Evolutionary conservation across 2,797 vertebrate genomes (phyloP), one percentile per base, ranked within the genome.

Genomic region (Phoeniculus purpureus): DNA sequence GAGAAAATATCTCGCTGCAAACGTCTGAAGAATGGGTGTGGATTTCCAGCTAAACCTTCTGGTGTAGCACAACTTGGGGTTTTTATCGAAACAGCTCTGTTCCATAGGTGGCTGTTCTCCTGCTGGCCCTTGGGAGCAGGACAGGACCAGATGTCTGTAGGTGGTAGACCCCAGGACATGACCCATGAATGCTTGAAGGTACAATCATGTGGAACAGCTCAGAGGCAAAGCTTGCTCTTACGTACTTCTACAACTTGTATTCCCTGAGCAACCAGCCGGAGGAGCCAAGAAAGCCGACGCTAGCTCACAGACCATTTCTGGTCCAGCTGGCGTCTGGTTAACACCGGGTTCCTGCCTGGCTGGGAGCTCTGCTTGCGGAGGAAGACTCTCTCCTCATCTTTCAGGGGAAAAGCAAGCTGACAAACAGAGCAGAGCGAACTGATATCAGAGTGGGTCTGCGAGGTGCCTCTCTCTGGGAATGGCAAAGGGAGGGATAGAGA

Each of bases 321-420:
- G 9, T 52, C 82, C 87, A 77, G 76, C 84, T 82, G 87, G 47
- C 1, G 0, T n/a, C 25, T 0, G 0, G 15, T 1, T 1, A 29
- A 14, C 0, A 0, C 15, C 0, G 2, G 8, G 7, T n/a, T 84
- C 73, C 85, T 50, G 56, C 37, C 85, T 64, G 75, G 48, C 50
- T 15, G 40, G 29, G 32, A 0, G 0, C n/a, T 27, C 47, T 74
- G 79, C 18, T 5, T 37, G 43, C 1, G 3, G 59, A 61, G 48
- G 29, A 51, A 75, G 76, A 16, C 27, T 81, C 37, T 23, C 26
- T 71, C 37, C 52, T 89, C 67, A 6, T n/a, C 60, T 76, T 62
- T n/a, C 1, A 59, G 48, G 9, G 48, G 62, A 74, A 25, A 54
- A 48, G 45, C 10, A 47, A 31, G 51, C 21, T n/a, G 71, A 32